Conservation (phyloP, 2,797 vertebrate genomes). For the Clarias platycephalus region DNA sequence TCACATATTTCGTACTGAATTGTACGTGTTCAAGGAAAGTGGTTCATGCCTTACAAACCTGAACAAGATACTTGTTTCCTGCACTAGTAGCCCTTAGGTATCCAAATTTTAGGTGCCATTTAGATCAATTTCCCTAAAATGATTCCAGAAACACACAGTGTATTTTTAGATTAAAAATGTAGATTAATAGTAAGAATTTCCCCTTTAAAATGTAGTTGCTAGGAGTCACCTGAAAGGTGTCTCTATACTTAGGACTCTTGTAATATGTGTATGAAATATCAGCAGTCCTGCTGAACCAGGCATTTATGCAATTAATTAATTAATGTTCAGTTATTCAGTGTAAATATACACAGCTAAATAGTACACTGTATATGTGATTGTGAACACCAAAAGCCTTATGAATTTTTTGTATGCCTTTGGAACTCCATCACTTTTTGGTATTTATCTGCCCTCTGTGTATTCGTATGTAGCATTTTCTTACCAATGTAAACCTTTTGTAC, state of each 20-base stretch:
- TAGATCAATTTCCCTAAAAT: constrained; percentile 6
- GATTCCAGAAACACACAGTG: constrained; percentile 2
- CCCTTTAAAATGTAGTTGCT: constrained; percentile 8
- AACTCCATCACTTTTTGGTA: constrained; percentile 58
- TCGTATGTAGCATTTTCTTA: constrained; percentile 82
- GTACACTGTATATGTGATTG: constrained; percentile 67
- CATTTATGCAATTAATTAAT: constrained; percentile 60
- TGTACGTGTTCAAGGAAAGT: not conserved
- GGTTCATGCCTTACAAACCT: constrained; percentile 3
- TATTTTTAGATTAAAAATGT: constrained; percentile 31
- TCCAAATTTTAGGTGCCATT: constrained; percentile 25
- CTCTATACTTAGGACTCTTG: constrained; percentile 23
- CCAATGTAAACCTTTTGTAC: constrained; percentile 74
- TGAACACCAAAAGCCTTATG: constrained; percentile 79
- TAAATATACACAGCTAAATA: constrained; percentile 46
- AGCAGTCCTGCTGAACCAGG: constrained; percentile 43
- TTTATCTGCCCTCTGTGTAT: constrained; percentile 67
- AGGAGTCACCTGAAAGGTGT: constrained; percentile 26
- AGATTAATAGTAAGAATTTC: constrained; percentile 5
- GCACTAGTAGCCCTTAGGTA: constrained; percentile 21
- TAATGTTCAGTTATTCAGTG: constrained; percentile 49
- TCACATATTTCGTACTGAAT: not conserved
- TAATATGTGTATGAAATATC: constrained; percentile 24
- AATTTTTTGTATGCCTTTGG: constrained; percentile 58
- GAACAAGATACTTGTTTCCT: not conserved